Evolutionary conservation across 2,888 invertebrate genomes (phyloP).

Genomic region (Sphaerophoria taeniata): DNA sequence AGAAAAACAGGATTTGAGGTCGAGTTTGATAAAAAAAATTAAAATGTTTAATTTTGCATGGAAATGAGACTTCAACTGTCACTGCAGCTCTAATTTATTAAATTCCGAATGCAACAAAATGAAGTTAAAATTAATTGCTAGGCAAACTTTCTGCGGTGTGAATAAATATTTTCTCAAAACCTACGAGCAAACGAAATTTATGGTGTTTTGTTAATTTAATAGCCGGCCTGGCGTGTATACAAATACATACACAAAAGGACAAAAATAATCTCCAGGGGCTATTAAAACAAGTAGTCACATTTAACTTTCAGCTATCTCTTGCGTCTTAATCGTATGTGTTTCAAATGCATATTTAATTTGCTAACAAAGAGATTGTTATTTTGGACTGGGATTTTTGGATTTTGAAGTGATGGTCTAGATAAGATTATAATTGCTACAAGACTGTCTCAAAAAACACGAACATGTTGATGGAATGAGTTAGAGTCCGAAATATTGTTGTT

Average conservation of each 20-base stretch:
- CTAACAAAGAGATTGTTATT: not conserved
- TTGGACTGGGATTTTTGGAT: no score
- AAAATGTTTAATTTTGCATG: no score
- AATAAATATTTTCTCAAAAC: not conserved
- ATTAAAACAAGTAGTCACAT: not conserved
- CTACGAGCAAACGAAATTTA: not conserved
- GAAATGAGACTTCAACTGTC: not conserved
- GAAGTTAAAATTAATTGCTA: not conserved
- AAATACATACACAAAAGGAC: not conserved
- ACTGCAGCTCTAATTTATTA: not conserved
- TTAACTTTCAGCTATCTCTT: not conserved
- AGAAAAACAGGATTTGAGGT: no score
- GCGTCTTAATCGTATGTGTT: not conserved
- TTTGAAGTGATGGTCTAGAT: not conserved
- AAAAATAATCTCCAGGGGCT: not conserved
- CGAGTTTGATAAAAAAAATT: no score
- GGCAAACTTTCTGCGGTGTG: not conserved
- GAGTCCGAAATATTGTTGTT: no score
- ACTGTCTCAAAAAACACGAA: no score
- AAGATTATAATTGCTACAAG: no score
- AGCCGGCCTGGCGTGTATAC: not conserved
- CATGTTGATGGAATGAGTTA: no score
- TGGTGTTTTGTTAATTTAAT: not conserved
- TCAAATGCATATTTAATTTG: not conserved
- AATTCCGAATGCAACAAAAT: not conserved